Evolutionary conservation across 2,888 invertebrate genomes (phyloP).

Genomic region (Trichopoda pennipes): DNA sequence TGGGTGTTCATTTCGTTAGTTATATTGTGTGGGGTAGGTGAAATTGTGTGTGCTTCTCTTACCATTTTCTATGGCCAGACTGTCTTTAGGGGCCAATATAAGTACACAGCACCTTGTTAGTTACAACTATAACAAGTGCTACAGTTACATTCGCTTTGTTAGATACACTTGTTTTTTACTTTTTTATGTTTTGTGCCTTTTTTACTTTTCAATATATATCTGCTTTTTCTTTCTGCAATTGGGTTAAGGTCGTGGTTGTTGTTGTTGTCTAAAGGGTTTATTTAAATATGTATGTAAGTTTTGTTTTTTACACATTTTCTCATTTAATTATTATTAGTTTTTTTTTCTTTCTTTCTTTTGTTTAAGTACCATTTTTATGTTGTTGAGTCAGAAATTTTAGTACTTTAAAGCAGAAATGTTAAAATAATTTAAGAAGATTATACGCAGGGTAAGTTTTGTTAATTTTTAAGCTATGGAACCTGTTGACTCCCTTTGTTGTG

Average conservation of each 20-base stretch:
- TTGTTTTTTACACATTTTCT: constrained; percentile 9
- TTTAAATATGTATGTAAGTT: not conserved
- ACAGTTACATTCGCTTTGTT: constrained; percentile 13
- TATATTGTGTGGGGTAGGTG: too few relatives aligned
- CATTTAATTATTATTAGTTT: constrained; percentile 10
- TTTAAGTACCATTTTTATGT: not conserved
- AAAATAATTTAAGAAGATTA: too few relatives aligned
- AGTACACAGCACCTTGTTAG: constrained; percentile 40
- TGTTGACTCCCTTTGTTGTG: too few relatives aligned
- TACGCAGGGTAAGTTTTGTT: too few relatives aligned
- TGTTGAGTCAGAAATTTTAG: too few relatives aligned
- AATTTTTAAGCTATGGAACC: too few relatives aligned
- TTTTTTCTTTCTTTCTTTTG: not conserved
- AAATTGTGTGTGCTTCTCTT: not conserved
- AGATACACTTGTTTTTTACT: constrained; percentile 5
- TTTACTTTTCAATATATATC: constrained; percentile 3
- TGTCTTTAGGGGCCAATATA: constrained; percentile 28
- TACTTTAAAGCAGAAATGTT: not conserved
- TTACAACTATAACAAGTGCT: constrained; percentile 12
- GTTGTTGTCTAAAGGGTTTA: not conserved
- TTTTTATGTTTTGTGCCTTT: constrained; percentile 3
- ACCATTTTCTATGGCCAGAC: constrained; percentile 21
- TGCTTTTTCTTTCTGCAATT: constrained; percentile 44
- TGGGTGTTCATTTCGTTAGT: not conserved
- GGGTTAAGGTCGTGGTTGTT: constrained; percentile 67